phyloP scores from a whole-genome alignment of 2,113 vertebrate species.

The Tychaedon coryphoeus region DNA sequence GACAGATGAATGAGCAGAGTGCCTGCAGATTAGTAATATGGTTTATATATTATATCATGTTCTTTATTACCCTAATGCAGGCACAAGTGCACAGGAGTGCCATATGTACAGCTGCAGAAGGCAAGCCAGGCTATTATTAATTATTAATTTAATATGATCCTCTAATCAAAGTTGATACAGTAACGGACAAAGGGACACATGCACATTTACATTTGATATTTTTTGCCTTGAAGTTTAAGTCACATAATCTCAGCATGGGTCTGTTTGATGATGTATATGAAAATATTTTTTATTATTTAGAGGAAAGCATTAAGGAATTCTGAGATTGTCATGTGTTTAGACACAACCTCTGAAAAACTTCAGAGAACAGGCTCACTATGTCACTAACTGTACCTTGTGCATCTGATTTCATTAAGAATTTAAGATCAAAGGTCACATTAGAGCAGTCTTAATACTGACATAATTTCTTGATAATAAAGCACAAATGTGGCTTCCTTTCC shows the following conservation, averaged over 20 bases:
- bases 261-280: background rate
- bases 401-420: background rate
- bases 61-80: background rate
- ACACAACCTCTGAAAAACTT: background rate
- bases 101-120: background rate
- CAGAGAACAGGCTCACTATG: rapidly evolving
- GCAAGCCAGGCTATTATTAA: background rate
- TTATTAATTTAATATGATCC: background rate
- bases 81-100: background rate
- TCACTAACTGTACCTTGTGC: background rate
- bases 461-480: background rate
- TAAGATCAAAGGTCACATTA: background rate
- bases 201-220: background rate
- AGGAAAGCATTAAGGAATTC: background rate
- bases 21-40: background rate
- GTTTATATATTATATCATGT: background rate
- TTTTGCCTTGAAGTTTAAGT: background rate
- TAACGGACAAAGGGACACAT: background rate
- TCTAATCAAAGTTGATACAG: background rate
- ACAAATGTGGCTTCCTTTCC: background rate
- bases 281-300: background rate
- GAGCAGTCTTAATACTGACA: background rate
- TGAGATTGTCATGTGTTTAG: background rate
- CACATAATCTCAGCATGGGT: background rate
- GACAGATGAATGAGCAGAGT: background rate